Evolutionary conservation across 2,888 invertebrate species (phyloP).

Genomic region (Hipparchia semele): DNA sequence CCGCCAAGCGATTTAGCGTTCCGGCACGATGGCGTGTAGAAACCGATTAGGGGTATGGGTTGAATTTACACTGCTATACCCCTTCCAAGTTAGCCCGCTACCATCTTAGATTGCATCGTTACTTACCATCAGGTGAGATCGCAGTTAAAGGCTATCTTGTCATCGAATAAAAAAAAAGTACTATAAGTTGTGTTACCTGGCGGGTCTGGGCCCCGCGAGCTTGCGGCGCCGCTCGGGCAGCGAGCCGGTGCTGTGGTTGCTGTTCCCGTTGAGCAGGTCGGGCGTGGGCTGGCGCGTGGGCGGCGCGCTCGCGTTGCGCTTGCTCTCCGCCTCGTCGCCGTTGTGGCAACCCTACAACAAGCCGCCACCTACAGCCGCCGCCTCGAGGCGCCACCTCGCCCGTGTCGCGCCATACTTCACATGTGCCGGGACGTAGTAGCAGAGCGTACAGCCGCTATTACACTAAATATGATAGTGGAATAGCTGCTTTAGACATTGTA

Average conservation of each 20-base stretch:
- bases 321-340: slow-evolving; percentile 70
- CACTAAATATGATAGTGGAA: no score
- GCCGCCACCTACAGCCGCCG: slow-evolving; percentile 8
- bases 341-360: slow-evolving; percentile 49
- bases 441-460: neutral
- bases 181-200: slow-evolving; percentile 49
- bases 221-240: slow-evolving; percentile 75
- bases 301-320: slow-evolving; percentile 73
- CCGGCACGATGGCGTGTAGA: no score
- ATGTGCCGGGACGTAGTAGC: neutral
- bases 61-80: no score
- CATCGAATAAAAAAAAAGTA: no score
- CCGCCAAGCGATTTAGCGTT: no score
- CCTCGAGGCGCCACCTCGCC: neutral
- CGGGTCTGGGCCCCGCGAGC: slow-evolving; percentile 66
- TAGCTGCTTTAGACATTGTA: no score
- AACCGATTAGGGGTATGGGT: no score
- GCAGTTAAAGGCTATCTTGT: no score
- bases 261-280: slow-evolving; percentile 76
- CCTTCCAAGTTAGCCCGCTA: no score
- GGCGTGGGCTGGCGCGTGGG: slow-evolving; percentile 76
- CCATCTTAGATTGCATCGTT: no score
- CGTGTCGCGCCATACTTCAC: neutral
- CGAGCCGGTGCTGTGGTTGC: slow-evolving; percentile 77
- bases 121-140: no score